Percentiles rank a stretch among this genome's conserved stretches.
Evolutionary conservation across 1,140 invertebrate genomes (phyloP).

Genomic region (Drosophila punjabiensis): DNA sequence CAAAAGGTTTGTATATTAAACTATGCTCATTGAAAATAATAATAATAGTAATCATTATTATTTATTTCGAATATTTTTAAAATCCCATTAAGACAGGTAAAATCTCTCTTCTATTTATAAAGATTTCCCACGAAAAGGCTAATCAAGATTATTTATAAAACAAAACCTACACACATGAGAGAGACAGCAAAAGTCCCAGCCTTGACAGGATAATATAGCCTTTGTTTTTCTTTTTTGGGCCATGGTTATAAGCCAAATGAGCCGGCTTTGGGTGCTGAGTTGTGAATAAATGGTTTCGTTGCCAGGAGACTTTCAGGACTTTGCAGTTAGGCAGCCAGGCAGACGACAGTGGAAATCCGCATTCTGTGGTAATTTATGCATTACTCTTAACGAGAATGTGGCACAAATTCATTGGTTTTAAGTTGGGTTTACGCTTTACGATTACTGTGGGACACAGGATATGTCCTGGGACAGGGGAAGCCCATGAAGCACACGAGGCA

Average conservation of each 20-base stretch:
- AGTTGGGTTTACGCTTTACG: slow-evolving; percentile 25
- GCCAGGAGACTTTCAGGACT: slow-evolving; percentile 26
- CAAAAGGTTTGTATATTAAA: not conserved
- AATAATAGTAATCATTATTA: not conserved
- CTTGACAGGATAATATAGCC: slow-evolving; percentile 31
- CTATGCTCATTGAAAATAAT: not conserved
- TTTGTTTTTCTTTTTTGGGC: slow-evolving; percentile 13
- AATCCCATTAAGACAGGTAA: not conserved
- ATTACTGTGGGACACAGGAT: slow-evolving; percentile 3
- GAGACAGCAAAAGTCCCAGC: slow-evolving; percentile 5
- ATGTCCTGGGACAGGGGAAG: slow-evolving; percentile 7
- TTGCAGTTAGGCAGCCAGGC: slow-evolving; percentile 8
- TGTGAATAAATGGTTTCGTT: slow-evolving; percentile 28
- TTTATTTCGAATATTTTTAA: not conserved
- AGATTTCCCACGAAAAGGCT: slow-evolving; percentile 14
- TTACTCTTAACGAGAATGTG: slow-evolving; percentile 36
- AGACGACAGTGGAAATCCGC: slow-evolving; percentile 60
- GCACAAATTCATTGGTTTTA: slow-evolving; percentile 28
- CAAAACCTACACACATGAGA: slow-evolving; percentile 8
- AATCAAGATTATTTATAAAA: slow-evolving; percentile 27
- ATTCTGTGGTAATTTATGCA: slow-evolving; percentile 65
- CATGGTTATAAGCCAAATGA: slow-evolving; percentile 52
- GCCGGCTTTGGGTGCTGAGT: slow-evolving; percentile 46
- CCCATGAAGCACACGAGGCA: slow-evolving; percentile 56
- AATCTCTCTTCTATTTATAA: slow-evolving; percentile 24